Evolutionary conservation across 2,888 invertebrate genomes (phyloP).

Genomic region (Thelaira solivaga): DNA sequence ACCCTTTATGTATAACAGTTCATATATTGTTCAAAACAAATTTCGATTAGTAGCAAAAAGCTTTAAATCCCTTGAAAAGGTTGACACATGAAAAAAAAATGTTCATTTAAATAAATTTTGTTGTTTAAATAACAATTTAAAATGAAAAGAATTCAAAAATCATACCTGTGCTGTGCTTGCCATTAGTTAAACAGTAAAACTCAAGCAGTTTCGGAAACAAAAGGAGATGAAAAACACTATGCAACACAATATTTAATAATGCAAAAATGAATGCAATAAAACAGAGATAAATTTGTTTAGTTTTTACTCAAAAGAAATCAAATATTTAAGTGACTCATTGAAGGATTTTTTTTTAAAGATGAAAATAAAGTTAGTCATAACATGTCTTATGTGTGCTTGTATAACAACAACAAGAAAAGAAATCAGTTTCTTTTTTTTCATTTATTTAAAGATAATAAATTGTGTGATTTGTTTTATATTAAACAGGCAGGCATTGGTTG

Average conservation of each 20-base stretch:
- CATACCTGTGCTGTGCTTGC: too few species aligned
- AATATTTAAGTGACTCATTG: slow-evolving; percentile 19
- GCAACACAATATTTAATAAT: neutral
- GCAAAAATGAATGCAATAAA: neutral
- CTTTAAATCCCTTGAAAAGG: too few species aligned
- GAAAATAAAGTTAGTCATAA: slow-evolving; percentile 32
- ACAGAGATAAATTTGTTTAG: neutral
- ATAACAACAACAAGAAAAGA: neutral
- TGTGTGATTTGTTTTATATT: slow-evolving; percentile 35
- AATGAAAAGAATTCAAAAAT: too few species aligned
- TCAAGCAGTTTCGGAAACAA: too few species aligned
- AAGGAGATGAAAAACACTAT: neutral
- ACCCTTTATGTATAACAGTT: too few species aligned
- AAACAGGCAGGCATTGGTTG: slow-evolving; percentile 32
- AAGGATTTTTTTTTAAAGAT: slow-evolving; percentile 7
- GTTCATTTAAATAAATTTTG: too few species aligned
- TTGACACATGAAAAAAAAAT: too few species aligned
- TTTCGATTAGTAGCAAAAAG: too few species aligned
- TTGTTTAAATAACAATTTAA: too few species aligned
- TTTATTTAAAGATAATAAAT: slow-evolving; percentile 30
- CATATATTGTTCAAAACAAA: too few species aligned
- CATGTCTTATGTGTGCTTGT: neutral
- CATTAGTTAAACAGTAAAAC: too few species aligned
- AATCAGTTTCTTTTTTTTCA: neutral
- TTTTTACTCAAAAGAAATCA: neutral